A percentile compares a stretch with the other conserved stretches of the same genome.
phyloP scores from a whole-genome alignment of 2,113 vertebrate species.

The Alligator sinensis region DNA sequence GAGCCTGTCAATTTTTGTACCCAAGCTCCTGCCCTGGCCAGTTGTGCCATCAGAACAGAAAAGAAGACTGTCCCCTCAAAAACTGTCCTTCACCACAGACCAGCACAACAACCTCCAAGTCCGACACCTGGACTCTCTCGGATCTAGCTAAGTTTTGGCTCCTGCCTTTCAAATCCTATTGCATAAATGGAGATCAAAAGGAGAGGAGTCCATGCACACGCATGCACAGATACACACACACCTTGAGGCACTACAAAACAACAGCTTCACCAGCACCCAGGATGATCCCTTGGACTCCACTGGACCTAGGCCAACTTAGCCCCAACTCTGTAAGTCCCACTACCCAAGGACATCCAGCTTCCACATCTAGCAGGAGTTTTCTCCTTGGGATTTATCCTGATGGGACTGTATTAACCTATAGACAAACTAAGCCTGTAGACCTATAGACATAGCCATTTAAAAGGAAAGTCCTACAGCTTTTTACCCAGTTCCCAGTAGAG shows the following conservation, averaged over 20 bases:
- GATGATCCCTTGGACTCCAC: background rate
- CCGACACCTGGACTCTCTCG: background rate
- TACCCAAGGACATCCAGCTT: background rate
- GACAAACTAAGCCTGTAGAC: too few species aligned
- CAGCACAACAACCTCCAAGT: rapidly evolving
- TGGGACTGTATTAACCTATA: background rate
- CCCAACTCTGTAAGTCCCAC: background rate
- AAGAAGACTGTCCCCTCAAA: background rate
- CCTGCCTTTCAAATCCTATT: background rate
- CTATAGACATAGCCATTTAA: too few species aligned
- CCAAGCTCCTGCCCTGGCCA: background rate
- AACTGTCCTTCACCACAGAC: background rate
- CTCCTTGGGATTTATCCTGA: background rate
- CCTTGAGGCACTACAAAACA: background rate
- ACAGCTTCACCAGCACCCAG: rapidly evolving
- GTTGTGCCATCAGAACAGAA: background rate
- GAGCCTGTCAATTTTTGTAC: background rate
- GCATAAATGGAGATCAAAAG: background rate
- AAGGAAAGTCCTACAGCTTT: too few species aligned
- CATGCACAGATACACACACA: background rate
- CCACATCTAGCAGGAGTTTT: too few species aligned
- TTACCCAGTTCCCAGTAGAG: background rate
- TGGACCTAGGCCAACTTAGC: background rate
- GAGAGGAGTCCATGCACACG: too few species aligned
- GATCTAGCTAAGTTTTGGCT: background rate